A percentile compares a stretch with the other conserved stretches of the same genome.
phyloP scores from a whole-genome alignment of 2,113 vertebrate species.

The Thymallus thymallus region DNA sequence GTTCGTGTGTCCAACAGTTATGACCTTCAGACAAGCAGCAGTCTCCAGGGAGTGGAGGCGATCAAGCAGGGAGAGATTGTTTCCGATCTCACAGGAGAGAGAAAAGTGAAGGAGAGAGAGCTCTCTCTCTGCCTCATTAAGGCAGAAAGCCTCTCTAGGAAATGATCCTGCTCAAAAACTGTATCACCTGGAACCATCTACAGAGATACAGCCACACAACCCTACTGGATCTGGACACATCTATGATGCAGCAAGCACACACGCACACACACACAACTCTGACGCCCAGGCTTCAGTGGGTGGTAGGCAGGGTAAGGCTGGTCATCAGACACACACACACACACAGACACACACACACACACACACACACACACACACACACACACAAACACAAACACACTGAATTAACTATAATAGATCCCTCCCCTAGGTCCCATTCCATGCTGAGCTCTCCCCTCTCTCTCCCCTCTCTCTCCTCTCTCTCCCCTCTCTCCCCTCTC shows the following conservation, averaged over 20 bases:
- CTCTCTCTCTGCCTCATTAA: too few relatives aligned
- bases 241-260: not conserved
- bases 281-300: conserved; percentile 2
- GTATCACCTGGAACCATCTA: not conserved
- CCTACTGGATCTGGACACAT: not conserved
- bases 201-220: not conserved
- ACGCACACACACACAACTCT: conserved; percentile 8
- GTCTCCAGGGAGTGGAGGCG: conserved; percentile 15
- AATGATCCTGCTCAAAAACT: too few relatives aligned
- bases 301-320: conserved; percentile 22
- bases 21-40: conserved; percentile 14
- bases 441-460: conserved; percentile 50
- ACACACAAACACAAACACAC: too few relatives aligned
- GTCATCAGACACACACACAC: not conserved
- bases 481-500: too few relatives aligned
- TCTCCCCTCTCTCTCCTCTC: too few relatives aligned
- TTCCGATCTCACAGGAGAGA: not conserved
- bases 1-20: not conserved
- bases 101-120: not conserved
- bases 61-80: conserved; percentile 14
- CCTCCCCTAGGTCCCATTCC: conserved; percentile 14
- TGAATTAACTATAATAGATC: not conserved
- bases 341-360: too few relatives aligned
- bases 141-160: too few relatives aligned
- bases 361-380: too few relatives aligned